phyloP scores from a whole-genome alignment of 2,888 invertebrate species.

The Drosophila neonasuta region DNA sequence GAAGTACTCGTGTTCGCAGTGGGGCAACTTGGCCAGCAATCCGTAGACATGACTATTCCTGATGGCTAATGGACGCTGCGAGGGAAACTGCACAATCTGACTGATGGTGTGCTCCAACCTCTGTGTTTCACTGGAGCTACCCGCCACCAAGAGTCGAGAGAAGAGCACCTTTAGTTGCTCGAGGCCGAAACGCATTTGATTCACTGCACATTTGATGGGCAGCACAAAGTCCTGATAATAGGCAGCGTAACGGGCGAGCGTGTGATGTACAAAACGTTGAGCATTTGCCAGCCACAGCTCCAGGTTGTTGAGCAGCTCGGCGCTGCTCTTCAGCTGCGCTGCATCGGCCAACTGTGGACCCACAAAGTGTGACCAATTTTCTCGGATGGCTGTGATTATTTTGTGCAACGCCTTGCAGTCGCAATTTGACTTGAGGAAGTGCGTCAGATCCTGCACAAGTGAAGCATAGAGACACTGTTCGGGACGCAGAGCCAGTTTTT shows the following conservation, averaged over 20 bases:
- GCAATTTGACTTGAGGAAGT: conserved; percentile 80
- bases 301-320: conserved; percentile 74
- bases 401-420: conserved; percentile 69
- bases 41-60: conserved; percentile 73
- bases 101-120: conserved; percentile 69
- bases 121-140: conserved; percentile 61
- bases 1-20: conserved; percentile 78
- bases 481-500: conserved; percentile 80
- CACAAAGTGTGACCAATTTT: conserved; percentile 57
- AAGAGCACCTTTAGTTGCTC: conserved; percentile 84
- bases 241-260: conserved; percentile 83
- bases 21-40: conserved; percentile 71
- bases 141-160: conserved; percentile 78
- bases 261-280: conserved; percentile 79
- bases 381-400: conserved; percentile 62
- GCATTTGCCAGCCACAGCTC: conserved; percentile 81
- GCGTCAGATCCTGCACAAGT: conserved; percentile 79
- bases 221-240: conserved; percentile 91
- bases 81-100: conserved; percentile 79
- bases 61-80: conserved; percentile 65
- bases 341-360: conserved; percentile 31
- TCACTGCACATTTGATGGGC: conserved; percentile 87
- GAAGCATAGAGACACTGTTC: conserved; percentile 75
- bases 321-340: conserved; percentile 51
- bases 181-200: conserved; percentile 87